Evolutionary conservation across 2,797 vertebrate genomes (phyloP), one percentile per base, ranked within the genome.

Genomic region (Okamejei kenojei): DNA sequence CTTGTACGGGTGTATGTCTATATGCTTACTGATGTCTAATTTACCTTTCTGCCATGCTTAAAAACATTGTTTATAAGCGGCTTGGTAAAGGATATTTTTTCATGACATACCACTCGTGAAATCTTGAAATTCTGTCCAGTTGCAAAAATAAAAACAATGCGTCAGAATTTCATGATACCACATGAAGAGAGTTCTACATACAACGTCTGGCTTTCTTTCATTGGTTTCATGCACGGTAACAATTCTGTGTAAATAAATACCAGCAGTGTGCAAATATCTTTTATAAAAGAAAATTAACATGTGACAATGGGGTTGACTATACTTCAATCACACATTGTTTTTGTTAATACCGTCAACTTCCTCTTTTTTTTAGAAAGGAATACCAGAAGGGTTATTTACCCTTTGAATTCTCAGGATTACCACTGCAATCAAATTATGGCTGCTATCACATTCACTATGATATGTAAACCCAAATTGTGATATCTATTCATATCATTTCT

Each of bases 381-480:
- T 92, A 74, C 90, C 71, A 73, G 54, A 92, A 92, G 90, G 71
- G 68, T 92, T 76, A 76, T 76, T 92, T 88, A 26, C 38, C 68
- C 76, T 91, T 74, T 76, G 90, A 92, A 54, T 92, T 92, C 90
- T 92, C 90, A 92, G 90, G 90, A 92, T 92, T 92, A 92, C 90
- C 90, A 92, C 73, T 88, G 90, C 73, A 13, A 74, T 58, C 71
- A 76, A 38, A 92, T 92, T 74, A 76, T 92, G 73, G 68, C 90
- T 92, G 90, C 63, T 88, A 88, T 68, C 84, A 88, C 90, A 92
- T 92, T 92, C 45, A 92, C 71, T 92, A 74, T 74, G 38, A 92
- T 76, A 92, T 92, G 71, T 92, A 73, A 73, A 91, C 29, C 71
- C 35, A 92, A 76, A 92, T 92, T 92, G 90, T 76, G 71, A 92